Evolutionary conservation across 92 coral and sea anemone species (phyloP).

Genomic region (Porites cylindrica): DNA sequence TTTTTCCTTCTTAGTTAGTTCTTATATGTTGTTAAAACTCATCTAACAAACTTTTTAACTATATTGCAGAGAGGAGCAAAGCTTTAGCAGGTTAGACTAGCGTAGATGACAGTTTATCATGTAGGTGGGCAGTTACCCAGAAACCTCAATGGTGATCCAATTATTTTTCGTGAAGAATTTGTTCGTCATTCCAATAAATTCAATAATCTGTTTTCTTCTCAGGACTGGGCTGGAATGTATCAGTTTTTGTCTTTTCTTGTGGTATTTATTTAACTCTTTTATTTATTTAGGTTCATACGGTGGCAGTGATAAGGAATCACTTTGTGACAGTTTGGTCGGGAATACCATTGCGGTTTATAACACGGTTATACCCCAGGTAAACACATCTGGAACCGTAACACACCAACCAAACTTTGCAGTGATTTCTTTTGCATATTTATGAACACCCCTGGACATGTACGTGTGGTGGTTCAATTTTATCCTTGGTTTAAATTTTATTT

Average conservation of each 20-base stretch:
- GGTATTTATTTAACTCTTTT: background rate
- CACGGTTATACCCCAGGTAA: conserved; percentile 94
- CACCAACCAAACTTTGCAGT: too few species aligned
- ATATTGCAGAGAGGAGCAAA: conserved; percentile 40
- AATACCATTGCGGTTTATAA: conserved; percentile 91
- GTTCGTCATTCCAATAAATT: too few species aligned
- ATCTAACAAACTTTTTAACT: background rate
- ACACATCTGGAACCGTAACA: background rate
- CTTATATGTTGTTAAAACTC: background rate
- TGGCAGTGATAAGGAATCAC: conserved; percentile 86
- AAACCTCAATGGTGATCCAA: too few species aligned
- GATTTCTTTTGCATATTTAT: too few species aligned
- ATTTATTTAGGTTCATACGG: conserved; percentile 69
- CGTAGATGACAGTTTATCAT: background rate
- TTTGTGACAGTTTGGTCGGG: conserved; percentile 84
- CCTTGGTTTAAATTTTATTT: too few species aligned
- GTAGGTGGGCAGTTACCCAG: too few species aligned
- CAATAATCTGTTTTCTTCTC: too few species aligned
- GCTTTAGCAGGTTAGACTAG: conserved; percentile 48
- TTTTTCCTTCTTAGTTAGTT: background rate
- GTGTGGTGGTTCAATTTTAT: too few species aligned
- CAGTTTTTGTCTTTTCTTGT: background rate
- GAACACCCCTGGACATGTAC: too few species aligned
- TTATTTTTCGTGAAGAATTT: too few species aligned
- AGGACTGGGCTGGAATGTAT: background rate